phyloP scores from a whole-genome alignment of 2,113 vertebrate species.

The Trogon melanurus region DNA sequence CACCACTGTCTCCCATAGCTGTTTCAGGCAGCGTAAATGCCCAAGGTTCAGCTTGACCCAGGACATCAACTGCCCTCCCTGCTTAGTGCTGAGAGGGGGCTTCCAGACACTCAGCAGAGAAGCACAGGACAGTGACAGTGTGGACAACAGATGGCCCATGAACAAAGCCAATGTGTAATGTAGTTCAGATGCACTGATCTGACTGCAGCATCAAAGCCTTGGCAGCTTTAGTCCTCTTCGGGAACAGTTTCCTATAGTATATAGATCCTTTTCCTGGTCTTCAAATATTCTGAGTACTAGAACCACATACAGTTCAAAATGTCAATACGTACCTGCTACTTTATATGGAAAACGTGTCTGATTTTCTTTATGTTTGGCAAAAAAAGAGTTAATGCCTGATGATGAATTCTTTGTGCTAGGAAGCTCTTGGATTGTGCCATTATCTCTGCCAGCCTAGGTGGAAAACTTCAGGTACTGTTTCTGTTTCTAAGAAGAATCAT shows the following conservation, averaged over 20 bases:
- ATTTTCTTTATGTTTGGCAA: constrained; percentile 33
- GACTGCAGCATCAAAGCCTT: not conserved
- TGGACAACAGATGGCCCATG: not conserved
- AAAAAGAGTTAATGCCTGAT: constrained; percentile 55
- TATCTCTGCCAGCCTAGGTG: constrained; percentile 42
- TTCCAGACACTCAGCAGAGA: not conserved
- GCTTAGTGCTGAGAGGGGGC: not conserved
- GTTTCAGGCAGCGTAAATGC: not conserved
- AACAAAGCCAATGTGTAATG: not conserved
- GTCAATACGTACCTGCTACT: not conserved
- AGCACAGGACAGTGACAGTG: not conserved
- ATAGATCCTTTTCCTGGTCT: not conserved
- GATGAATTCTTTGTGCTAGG: constrained; percentile 4
- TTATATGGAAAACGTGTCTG: not conserved
- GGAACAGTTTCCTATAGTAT: not conserved
- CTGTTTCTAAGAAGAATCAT: not conserved
- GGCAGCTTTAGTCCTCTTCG: not conserved
- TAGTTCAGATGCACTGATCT: not conserved
- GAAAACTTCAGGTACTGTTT: constrained; percentile 20
- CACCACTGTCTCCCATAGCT: not conserved
- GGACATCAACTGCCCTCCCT: not conserved
- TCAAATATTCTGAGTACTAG: not conserved
- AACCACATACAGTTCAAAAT: not conserved
- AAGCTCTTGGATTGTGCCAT: constrained; percentile 51
- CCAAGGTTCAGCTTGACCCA: not conserved